Percentiles rank a stretch among this genome's conserved stretches.
phyloP scores from a whole-genome alignment of 2,797 vertebrate species.

The Sorex maritimensis region DNA sequence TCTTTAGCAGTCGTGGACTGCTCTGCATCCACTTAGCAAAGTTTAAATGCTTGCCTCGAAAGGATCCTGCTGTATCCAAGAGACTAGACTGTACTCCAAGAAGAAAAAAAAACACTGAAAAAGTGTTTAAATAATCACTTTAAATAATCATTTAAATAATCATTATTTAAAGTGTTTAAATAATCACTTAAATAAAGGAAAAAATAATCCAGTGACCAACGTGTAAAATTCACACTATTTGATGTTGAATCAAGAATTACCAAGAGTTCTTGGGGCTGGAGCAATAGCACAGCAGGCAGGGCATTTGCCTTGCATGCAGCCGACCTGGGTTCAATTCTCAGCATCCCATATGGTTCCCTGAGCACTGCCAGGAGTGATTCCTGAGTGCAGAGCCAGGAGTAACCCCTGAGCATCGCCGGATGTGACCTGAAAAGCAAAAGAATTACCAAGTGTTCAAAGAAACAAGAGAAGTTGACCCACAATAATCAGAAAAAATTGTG shows the following conservation, averaged over 20 bases:
- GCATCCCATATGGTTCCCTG: too few species aligned
- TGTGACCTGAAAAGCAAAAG: background rate
- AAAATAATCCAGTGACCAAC: background rate
- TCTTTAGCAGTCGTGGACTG: background rate
- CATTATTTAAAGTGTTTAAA: constrained; percentile 63
- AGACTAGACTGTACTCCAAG: background rate
- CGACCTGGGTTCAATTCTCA: too few species aligned
- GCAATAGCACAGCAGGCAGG: too few species aligned
- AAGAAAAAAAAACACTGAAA: constrained; percentile 37
- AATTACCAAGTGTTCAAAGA: constrained; percentile 38
- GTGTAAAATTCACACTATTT: constrained; percentile 32
- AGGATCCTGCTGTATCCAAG: background rate
- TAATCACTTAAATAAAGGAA: constrained; percentile 27
- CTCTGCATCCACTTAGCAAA: background rate
- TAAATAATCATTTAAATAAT: too few species aligned
- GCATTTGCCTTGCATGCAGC: too few species aligned
- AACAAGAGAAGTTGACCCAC: constrained; percentile 26
- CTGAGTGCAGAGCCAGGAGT: too few species aligned
- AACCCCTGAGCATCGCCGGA: too few species aligned
- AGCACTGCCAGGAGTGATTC: too few species aligned
- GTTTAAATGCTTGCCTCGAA: constrained; percentile 8
- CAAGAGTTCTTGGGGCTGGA: too few species aligned
- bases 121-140: constrained; percentile 57
- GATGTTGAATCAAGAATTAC: background rate
- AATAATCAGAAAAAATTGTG: constrained; percentile 44